Base-by-base conservation (phyloP, 2,888 invertebrate genomes). In the Camptogramma bilineatum region DNA sequence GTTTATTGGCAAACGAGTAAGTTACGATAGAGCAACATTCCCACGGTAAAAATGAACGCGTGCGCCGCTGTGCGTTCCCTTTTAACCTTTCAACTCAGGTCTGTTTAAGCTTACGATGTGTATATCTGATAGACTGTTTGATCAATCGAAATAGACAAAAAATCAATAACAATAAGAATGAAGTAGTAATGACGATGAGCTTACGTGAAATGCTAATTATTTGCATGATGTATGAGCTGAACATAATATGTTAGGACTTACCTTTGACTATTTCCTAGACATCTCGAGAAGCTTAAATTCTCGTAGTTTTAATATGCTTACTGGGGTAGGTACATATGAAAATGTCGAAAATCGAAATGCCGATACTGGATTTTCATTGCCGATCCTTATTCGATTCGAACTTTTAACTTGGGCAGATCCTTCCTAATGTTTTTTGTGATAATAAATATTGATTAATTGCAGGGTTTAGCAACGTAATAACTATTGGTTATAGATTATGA, bases 31-130 rank as follows among this genome's bases (percentile, higher is more conserved):
- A 58, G 57, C 62, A 55, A 64, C 34, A 66, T 72, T 72, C 72
- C 63, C 72, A 72, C 72, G 72, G 62, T 72, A 64, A 55, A 70
- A 73, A 70, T 69, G 66, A 69, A 66, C 73, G 71, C 71, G 68
- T 66, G 68, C 65, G 56, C 64, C 48, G 52, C 54, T 31, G 47
- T 62, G 64, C 64, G 65, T 65, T 70, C 54, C 62, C 58, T 58
- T 62, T 55, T 66, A 69, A 72, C 70, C 72, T 69, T 65, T 66
- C 66, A 70, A 70, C 66, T 70, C 53, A 13, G 13, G 34, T 51
- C n/a, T 58, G 56, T 57, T 50, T 53, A 62, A 47, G 53, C 54
- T 62, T 66, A 54, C 53, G 54, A 62, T 53, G 24, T 24, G 46
- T 52, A 57, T 57, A 57, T 57, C 52, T 47, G 24, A 57, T 58